Evolutionary conservation across 2,888 invertebrate species (phyloP).

Genomic region (Agrilus cyanescens): DNA sequence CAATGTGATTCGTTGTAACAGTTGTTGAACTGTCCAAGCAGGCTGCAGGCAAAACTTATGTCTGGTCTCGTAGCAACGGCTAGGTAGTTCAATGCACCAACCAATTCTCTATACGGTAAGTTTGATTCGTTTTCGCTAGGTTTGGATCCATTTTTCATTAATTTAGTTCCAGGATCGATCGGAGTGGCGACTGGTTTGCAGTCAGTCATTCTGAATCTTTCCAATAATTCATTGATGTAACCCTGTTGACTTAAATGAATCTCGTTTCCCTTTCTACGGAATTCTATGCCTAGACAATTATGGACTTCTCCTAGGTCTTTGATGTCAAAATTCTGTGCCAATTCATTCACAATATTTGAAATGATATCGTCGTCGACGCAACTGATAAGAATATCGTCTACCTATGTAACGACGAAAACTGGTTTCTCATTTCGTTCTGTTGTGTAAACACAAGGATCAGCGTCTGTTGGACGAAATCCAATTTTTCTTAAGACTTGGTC

Average conservation of each 20-base stretch:
- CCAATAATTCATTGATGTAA: conserved; percentile 18
- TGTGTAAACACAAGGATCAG: conserved; percentile 17
- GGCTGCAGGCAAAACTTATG: conserved; percentile 11
- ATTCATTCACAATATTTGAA: too few relatives aligned
- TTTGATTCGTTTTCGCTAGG: conserved; percentile 3
- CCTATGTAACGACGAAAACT: too few relatives aligned
- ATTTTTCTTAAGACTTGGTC: conserved; percentile 10
- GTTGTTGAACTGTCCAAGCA: background rate
- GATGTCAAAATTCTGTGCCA: conserved; percentile 10
- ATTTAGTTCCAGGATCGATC: conserved; percentile 10
- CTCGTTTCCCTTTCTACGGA: conserved; percentile 8
- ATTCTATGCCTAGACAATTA: conserved; percentile 19
- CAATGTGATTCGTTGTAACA: conserved; percentile 2
- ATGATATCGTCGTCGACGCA: too few relatives aligned
- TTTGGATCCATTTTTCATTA: conserved; percentile 4
- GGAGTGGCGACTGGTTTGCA: conserved; percentile 20
- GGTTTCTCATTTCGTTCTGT: conserved; percentile 7
- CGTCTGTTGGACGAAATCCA: conserved; percentile 8
- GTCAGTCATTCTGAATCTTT: conserved; percentile 20
- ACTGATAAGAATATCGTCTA: conserved; percentile 19
- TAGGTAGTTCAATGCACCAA: conserved; percentile 15
- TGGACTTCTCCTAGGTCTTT: conserved; percentile 14
- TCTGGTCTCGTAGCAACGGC: conserved; percentile 11
- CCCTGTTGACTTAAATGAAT: conserved; percentile 13
- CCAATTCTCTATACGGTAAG: conserved; percentile 12